Evolutionary conservation across 1,140 invertebrate genomes (phyloP), one percentile per base, ranked within the genome.

Genomic region (Caenorhabditis brenneri): DNA sequence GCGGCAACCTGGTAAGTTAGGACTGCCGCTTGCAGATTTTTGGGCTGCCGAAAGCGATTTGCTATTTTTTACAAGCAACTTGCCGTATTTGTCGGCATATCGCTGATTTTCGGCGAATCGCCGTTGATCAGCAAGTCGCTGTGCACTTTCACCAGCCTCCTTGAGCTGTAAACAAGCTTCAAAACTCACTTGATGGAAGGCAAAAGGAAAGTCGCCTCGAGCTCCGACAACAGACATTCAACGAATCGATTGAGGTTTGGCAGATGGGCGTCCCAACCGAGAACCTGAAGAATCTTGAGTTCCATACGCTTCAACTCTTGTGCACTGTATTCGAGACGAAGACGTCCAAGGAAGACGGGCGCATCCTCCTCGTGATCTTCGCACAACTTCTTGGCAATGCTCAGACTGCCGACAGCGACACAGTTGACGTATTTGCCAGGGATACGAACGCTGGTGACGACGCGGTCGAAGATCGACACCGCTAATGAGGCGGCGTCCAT

Each of bases 371-470:
- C 82, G 22, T 69, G 53, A 42, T 86, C 85, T 31, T 83, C 85
- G 65, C 65, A 79, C 19, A 86, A 39, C 82, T 86, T 86, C 39
- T 81, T 69, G 46, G 85, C 82, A 19, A 86, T 79, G 60, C 84
- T 74, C 33, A 86, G 58, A 49, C 79, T 69, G 22, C 83, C 82
- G 27, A 83, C 82, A 15, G 85, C 85, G 9, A 86, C 85, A 46
- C 85, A 86, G 60, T 86, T 86, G 58, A 86, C 69, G 74, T 86
- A 86, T 65, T 81, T 86, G 65, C 60, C 22, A 22, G 58, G 79
- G 31, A 85, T 79, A 1, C 80, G 10, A 7, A 79, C 79, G 19
- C 79, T 49, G 42, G 49, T 82, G 42, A 85, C 79, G 15, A 81
- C 81, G 10, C 79, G 48, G 36, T 86, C 85, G 60, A 86, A 85